Evolutionary conservation across 2,113 vertebrate species (phyloP).

Genomic region (Erpornis zantholeuca): DNA sequence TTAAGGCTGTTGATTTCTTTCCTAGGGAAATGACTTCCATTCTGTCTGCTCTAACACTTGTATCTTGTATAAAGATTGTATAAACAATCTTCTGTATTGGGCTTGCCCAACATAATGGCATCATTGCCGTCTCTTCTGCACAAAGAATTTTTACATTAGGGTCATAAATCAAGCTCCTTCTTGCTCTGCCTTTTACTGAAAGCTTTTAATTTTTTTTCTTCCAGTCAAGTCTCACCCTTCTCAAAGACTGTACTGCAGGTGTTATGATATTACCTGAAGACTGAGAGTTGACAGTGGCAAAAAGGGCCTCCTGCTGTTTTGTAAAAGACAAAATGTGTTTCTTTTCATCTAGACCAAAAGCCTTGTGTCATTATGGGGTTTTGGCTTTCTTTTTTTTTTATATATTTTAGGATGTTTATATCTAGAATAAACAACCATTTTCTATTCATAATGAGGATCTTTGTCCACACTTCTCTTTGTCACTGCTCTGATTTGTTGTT

Average conservation of each 20-base stretch:
- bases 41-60: neutral
- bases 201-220: constrained; percentile 3
- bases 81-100: neutral
- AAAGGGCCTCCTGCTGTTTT: neutral
- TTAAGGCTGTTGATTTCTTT: constrained; percentile 12
- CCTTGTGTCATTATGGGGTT: neutral
- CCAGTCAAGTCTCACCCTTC: neutral
- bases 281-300: neutral
- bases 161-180: constrained; percentile 36
- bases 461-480: neutral
- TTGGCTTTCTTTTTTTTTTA: neutral
- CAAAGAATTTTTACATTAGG: neutral
- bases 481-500: neutral
- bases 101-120: neutral
- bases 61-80: neutral
- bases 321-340: neutral
- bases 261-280: neutral
- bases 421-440: neutral
- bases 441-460: neutral
- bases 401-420: neutral
- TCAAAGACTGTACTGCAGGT: neutral
- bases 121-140: constrained; percentile 8
- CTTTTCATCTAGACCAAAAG: neutral
- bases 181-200: neutral
- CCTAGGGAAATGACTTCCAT: neutral